A percentile compares a stretch with the other conserved stretches of the same genome.
Conservation (phyloP, 2,797 vertebrate species). For the Odontamblyopus lacepedii region DNA sequence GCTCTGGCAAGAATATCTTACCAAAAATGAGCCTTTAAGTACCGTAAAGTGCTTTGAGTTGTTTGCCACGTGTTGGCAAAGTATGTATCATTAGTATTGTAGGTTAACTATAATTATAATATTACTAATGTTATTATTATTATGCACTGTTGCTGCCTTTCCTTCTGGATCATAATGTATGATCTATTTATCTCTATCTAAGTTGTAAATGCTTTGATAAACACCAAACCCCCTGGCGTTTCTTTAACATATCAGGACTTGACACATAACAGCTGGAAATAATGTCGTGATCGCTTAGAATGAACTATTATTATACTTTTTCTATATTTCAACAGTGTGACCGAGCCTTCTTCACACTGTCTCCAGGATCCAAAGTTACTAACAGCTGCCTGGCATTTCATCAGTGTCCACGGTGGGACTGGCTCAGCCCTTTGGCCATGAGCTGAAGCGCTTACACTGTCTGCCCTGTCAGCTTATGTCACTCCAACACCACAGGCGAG, state of each 20-base stretch:
- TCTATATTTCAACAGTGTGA: neutral
- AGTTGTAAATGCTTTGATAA: neutral
- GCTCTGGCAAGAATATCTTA: too few relatives aligned
- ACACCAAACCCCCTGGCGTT: neutral
- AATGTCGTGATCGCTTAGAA: slow-evolving; percentile 2
- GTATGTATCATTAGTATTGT: too few relatives aligned
- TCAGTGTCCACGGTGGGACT: slow-evolving; percentile 20
- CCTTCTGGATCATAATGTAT: too few relatives aligned
- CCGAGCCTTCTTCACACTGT: neutral
- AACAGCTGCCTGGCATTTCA: slow-evolving; percentile 28
- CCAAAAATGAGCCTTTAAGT: too few relatives aligned
- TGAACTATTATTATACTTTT: neutral
- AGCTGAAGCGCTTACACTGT: slow-evolving; percentile 33
- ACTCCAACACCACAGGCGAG: slow-evolving; percentile 15
- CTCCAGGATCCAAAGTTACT: neutral
- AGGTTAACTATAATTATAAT: too few relatives aligned
- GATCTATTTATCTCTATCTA: too few relatives aligned
- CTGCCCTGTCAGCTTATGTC: slow-evolving; percentile 35
- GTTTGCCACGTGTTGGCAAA: too few relatives aligned
- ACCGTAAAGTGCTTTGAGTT: too few relatives aligned
- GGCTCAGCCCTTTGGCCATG: slow-evolving; percentile 36
- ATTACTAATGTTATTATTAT: too few relatives aligned
- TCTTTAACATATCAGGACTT: neutral
- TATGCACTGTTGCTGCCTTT: too few relatives aligned
- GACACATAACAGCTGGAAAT: neutral